Evolutionary conservation across 2,797 vertebrate species (phyloP).

Genomic region (Falco berigora): DNA sequence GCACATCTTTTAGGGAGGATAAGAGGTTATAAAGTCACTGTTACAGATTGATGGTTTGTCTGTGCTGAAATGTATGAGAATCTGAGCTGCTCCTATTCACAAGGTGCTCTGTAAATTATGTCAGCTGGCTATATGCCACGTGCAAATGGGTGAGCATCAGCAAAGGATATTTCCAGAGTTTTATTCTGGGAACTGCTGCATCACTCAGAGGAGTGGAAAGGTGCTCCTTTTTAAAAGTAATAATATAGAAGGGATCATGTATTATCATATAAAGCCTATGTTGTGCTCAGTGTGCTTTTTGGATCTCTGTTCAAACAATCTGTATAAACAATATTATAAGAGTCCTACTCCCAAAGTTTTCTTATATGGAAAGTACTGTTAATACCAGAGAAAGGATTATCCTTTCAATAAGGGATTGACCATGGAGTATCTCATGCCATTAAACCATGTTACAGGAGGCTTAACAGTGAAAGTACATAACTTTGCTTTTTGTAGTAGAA

Average conservation of each 20-base stretch:
- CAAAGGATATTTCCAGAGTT: background rate
- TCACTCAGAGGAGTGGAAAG: background rate
- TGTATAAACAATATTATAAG: background rate
- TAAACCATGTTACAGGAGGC: background rate
- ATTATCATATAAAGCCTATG: background rate
- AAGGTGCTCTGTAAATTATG: background rate
- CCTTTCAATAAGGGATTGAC: background rate
- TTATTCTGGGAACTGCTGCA: background rate
- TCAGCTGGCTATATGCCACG: background rate
- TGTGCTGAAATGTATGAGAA: background rate
- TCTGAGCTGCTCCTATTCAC: background rate
- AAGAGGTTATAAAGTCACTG: background rate
- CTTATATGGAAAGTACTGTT: background rate
- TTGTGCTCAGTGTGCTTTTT: background rate
- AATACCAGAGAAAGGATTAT: background rate
- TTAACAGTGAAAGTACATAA: background rate
- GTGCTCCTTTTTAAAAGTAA: background rate
- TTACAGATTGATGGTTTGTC: background rate
- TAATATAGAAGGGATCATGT: background rate
- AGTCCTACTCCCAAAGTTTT: background rate
- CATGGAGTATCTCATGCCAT: background rate
- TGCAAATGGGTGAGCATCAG: background rate
- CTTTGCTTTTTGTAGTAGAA: background rate
- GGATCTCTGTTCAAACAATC: background rate
- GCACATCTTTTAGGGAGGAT: background rate